Evolutionary conservation across 1,140 invertebrate genomes (phyloP), one percentile per base, ranked within the genome.

Genomic region (Anadara kagoshimensis): DNA sequence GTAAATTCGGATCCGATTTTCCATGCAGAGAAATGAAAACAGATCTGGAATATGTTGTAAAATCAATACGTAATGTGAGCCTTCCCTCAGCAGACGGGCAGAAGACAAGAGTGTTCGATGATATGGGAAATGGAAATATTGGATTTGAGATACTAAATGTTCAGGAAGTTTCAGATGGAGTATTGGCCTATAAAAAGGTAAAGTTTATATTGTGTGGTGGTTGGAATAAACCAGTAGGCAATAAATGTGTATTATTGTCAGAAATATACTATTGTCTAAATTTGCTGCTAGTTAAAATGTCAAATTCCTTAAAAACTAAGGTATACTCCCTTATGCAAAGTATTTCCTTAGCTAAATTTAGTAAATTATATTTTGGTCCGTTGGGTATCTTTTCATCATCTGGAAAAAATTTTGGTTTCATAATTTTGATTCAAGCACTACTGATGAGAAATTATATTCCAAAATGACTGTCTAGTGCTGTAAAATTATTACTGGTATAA

Each of bases 121-220:
- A 78, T 12, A 67, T 81, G 45, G 76, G 85, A 24, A 87, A 87
- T 70, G 85, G 85, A 12, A 75, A 77, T 45, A 73, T 84, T 41
- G 83, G 84, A 5, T 87, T 84, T 63, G 70, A 73, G 14, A 75
- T 87, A 26, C 79, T 78, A 26, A 85, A 81, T 49, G 73, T 87
- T 20, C 80, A 82, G 49, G n/a, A 64, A 49, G 18, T 26, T 8
- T 36, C 29, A 36, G 51, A 16, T 4, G n/a, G 10, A 7, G 66
- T 72, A 3, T 64, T 41, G 20, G 57, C 26, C 20, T 71, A 76
- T 43, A 16, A 18, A 22, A 74, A 76, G 56, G 67, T 73, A 69
- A 69, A n/a, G 24, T 69, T 54, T 51, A 45, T 14, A 54, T 26
- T 22, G 14, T 18, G 20, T 5, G 44, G 58, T 44, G 18, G 41